These are phyloP conservation scores for Melinopterus prodromus DNA, from an alignment of 2,888 invertebrate species.

Conservation along the genomic window DNA sequence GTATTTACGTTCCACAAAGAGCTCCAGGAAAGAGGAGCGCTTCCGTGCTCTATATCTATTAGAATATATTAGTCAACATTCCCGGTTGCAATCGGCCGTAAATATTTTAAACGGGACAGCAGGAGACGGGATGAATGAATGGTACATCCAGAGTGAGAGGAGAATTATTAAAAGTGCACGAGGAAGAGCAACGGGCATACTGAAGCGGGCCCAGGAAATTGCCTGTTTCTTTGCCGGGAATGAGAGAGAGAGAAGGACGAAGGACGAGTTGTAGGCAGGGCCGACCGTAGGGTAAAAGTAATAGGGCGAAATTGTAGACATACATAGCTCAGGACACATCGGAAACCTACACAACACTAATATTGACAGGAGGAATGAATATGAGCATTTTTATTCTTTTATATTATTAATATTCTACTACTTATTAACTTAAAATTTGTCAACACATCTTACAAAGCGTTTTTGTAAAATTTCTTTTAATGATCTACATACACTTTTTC, in stretches of 20 bases:
- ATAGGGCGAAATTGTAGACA: no score
- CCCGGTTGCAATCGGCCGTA: not conserved
- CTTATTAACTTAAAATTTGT: no score
- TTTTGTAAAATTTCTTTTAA: no score
- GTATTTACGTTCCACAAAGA: not conserved
- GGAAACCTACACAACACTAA: no score
- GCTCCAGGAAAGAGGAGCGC: not conserved
- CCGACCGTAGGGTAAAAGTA: not conserved
- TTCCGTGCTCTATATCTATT: not conserved
- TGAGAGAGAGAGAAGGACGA: constrained; percentile 22
- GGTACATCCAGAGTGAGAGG: constrained; percentile 12
- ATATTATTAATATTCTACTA: no score
- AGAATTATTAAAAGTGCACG: constrained; percentile 35
- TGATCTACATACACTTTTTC: no score
- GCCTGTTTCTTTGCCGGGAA: constrained; percentile 32
- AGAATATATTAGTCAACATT: constrained; percentile 4
- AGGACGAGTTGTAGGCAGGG: constrained; percentile 6
- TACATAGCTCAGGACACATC: no score
- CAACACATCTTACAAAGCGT: no score
- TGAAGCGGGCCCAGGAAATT: constrained; percentile 29
- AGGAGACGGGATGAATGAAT: not conserved
- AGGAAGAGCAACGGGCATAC: not conserved
- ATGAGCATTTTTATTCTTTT: no score
- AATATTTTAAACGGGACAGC: not conserved
- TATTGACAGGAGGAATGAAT: no score